Conservation (phyloP, 2,888 invertebrate genomes). For the Trachelus tabidus region DNA sequence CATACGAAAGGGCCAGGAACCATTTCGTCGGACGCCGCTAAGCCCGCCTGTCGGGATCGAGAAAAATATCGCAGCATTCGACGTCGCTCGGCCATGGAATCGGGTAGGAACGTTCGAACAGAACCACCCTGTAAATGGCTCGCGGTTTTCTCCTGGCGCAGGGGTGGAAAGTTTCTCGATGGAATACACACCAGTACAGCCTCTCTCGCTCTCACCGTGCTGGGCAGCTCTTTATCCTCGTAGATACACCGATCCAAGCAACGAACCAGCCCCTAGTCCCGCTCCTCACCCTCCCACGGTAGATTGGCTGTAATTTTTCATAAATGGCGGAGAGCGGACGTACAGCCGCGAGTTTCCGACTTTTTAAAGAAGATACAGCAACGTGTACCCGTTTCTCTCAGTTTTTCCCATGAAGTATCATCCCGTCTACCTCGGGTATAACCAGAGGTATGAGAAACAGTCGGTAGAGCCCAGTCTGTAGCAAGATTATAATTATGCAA, state of each 20-base stretch:
- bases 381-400: background rate
- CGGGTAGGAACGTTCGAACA: background rate
- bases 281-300: background rate
- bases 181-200: background rate
- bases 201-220: background rate
- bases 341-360: background rate
- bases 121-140: background rate
- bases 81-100: background rate
- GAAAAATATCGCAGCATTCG: background rate
- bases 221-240: background rate
- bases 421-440: background rate
- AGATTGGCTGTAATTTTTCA: background rate
- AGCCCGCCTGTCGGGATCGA: background rate
- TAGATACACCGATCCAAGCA: background rate
- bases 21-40: background rate
- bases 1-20: background rate
- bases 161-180: background rate
- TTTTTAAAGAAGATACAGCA: background rate
- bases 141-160: background rate
- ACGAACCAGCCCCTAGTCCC: background rate
- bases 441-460: background rate
- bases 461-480: background rate
- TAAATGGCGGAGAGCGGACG: background rate
- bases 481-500: constrained; percentile 65
- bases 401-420: background rate